Evolutionary conservation across 2,888 invertebrate genomes (phyloP).

Genomic region (Cloeon dipterum): DNA sequence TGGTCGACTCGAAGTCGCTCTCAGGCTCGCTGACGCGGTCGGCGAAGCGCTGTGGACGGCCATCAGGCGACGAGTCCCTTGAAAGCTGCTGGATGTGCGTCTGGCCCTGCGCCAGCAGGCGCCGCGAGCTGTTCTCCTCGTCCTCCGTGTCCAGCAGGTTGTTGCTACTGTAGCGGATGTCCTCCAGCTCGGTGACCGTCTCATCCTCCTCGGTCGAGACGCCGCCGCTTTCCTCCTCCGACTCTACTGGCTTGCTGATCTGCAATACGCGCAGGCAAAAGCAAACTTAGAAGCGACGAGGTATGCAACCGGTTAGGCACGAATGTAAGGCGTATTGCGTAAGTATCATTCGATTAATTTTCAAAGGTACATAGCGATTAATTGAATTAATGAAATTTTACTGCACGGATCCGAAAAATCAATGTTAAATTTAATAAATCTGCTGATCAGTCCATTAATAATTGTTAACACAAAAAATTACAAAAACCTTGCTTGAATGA

Average conservation of each 20-base stretch:
- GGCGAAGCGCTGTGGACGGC: constrained; percentile 28
- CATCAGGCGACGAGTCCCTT: constrained; percentile 4
- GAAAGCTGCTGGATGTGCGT: not conserved
- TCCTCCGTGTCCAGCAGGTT: not conserved
- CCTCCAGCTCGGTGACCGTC: not conserved
- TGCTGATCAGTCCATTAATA: too few species aligned
- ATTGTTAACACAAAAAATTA: too few species aligned
- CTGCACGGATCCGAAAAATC: too few species aligned
- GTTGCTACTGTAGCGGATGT: not conserved
- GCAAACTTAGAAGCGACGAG: too few species aligned
- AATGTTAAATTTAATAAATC: too few species aligned
- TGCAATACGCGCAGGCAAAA: too few species aligned
- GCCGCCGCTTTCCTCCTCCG: not conserved
- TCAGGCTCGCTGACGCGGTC: constrained; percentile 54
- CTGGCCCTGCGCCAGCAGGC: not conserved
- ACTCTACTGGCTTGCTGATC: not conserved
- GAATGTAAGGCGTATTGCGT: too few species aligned
- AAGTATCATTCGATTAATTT: too few species aligned
- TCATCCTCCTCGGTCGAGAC: not conserved
- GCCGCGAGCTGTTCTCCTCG: not conserved
- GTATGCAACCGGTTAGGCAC: too few species aligned
- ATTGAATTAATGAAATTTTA: too few species aligned
- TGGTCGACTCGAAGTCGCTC: constrained; percentile 21
- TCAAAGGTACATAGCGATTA: too few species aligned
- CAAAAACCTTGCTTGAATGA: too few species aligned